Percentiles rank a stretch among this genome's conserved stretches.
Conservation (phyloP, 2,888 invertebrate genomes). For the Tanypteryx hageni region DNA sequence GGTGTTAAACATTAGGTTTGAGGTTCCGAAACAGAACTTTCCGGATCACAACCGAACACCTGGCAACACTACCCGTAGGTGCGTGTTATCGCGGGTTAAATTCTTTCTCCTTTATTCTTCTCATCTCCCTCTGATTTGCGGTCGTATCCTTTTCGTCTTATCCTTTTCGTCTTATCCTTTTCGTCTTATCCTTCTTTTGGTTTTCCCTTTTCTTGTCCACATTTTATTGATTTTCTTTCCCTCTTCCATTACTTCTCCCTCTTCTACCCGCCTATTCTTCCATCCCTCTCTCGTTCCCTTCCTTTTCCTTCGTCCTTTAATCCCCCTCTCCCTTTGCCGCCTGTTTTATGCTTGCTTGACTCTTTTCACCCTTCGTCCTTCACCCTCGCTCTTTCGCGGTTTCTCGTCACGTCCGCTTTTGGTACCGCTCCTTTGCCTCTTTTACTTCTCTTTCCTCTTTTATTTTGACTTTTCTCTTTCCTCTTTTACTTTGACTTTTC, state of each 20-base stretch:
- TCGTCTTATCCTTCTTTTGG: not conserved
- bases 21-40: too few relatives aligned
- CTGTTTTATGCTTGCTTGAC: slow-evolving; percentile 45
- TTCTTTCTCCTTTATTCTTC: not conserved
- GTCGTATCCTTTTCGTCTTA: not conserved
- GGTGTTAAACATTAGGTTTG: too few relatives aligned
- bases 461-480: not conserved
- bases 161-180: not conserved
- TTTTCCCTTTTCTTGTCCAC: too few relatives aligned
- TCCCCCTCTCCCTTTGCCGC: not conserved
- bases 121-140: too few relatives aligned
- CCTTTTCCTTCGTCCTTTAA: not conserved
- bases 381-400: slow-evolving; percentile 27
- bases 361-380: not conserved
- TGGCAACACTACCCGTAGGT: too few relatives aligned
- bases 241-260: too few relatives aligned
- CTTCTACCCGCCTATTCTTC: not conserved
- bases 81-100: too few relatives aligned
- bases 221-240: too few relatives aligned
- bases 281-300: not conserved
- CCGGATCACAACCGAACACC: too few relatives aligned
- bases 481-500: not conserved
- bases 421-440: slow-evolving; percentile 48
- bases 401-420: slow-evolving; percentile 56
- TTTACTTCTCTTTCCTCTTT: not conserved